Conservation (phyloP, 2,113 vertebrate species). For the Aix galericulata region DNA sequence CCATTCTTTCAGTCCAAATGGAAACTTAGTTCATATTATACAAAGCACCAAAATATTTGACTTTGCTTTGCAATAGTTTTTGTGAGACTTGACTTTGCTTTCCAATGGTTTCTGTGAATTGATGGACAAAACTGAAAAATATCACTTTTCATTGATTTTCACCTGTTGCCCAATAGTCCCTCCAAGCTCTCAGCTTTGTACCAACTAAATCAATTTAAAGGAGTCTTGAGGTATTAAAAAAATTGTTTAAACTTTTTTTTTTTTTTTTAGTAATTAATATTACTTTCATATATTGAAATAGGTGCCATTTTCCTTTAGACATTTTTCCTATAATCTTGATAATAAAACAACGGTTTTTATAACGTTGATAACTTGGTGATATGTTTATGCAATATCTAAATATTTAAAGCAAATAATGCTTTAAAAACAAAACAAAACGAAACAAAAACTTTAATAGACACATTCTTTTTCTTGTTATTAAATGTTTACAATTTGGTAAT, state of each 20-base stretch:
- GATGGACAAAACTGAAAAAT: background rate
- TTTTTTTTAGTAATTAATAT: background rate
- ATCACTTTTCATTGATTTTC: background rate
- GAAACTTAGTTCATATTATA: background rate
- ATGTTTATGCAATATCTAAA: background rate
- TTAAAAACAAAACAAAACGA: too few species aligned
- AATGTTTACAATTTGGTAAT: background rate
- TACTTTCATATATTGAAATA: background rate
- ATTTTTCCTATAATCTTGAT: background rate
- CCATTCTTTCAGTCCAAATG: background rate
- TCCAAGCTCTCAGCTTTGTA: rapidly evolving
- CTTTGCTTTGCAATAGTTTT: background rate
- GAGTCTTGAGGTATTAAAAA: background rate
- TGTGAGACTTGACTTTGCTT: background rate
- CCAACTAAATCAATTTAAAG: background rate
- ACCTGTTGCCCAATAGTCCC: background rate
- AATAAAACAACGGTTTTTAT: background rate
- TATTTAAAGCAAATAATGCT: too few species aligned
- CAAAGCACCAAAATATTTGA: background rate
- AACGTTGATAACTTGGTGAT: background rate
- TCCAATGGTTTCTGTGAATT: background rate
- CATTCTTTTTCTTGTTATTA: background rate
- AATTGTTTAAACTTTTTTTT: background rate
- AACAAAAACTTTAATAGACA: background rate
- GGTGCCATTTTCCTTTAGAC: background rate